Base-by-base conservation (phyloP, 2,888 invertebrate species). In the Rotaria socialis region DNA sequence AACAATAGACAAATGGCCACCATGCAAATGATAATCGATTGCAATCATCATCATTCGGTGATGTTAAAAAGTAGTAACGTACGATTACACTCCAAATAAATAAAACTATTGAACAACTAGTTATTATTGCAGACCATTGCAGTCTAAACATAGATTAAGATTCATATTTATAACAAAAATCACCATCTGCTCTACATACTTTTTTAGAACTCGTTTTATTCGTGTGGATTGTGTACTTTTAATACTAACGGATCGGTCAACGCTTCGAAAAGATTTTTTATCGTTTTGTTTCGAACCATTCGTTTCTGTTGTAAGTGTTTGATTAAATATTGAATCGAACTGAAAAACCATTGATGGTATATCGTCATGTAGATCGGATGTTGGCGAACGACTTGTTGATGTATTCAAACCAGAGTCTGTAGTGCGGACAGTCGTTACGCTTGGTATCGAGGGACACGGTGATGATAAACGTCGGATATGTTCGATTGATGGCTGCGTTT, bases 1-100 rank as follows among this genome's bases (percentile, higher is more conserved):
- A 41, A 43, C 75, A 75, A 75, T 75, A 75, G 24, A 47, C 75
- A 75, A 75, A 75, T 75, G 75, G 75, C 41, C 47, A 75, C 41
- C 41, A 75, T 10, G 75, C 75, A 7, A 75, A 43, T 41, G 75
- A 75, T 43, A 75, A 11, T 47, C 75, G 75, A 41, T 22, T 75
- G 24, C 75, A 75, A 8, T 75, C 75, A 75, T 75, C 75, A 75
- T 75, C 75, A 47, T 41, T 43, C 10, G 75, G 19, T 41, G 75
- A 43, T 6, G 75, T 75, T 75, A 75, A 75, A 43, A 22, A 47
- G 47, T 43, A 75, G 43, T 75, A 75, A 47, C 75, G 75, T 43
- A 75, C 47, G 8, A 75, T 43, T 19, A 75, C 75, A 24, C 8
- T 75, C 41, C 75, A 75, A 47, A 75, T 27, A 67, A 67, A 67